phyloP scores from a whole-genome alignment of 2,888 invertebrate genomes.

The Drosophila longiperda region DNA sequence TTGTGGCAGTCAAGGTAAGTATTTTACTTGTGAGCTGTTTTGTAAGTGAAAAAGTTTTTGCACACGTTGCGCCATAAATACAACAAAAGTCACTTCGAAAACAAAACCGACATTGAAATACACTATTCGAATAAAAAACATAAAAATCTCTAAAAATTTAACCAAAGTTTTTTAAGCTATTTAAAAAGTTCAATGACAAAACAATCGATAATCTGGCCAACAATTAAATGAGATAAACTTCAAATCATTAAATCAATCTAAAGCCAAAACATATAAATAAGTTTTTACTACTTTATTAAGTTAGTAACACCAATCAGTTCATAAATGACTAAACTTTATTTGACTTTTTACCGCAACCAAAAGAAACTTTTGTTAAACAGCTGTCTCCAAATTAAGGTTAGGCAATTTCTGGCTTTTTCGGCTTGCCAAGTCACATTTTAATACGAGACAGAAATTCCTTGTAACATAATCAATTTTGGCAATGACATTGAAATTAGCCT shows the following conservation, averaged over 20 bases:
- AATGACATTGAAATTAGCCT: slow-evolving; percentile 41
- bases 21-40: slow-evolving; percentile 68
- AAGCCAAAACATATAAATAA: not conserved
- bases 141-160: too few species aligned
- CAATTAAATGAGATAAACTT: not conserved
- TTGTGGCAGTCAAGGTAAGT: slow-evolving; percentile 71
- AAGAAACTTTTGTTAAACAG: not conserved
- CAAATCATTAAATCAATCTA: not conserved
- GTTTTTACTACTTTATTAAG: not conserved
- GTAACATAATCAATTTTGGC: slow-evolving; percentile 12
- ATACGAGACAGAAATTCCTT: not conserved
- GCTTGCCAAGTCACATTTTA: not conserved
- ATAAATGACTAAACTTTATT: not conserved
- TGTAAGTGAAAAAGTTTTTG: slow-evolving; percentile 75
- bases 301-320: not conserved
- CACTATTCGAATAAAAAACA: slow-evolving; percentile 1
- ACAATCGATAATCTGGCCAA: not conserved
- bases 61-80: slow-evolving; percentile 65
- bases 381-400: slow-evolving; percentile 15
- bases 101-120: slow-evolving; percentile 44
- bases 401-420: slow-evolving; percentile 48
- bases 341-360: not conserved
- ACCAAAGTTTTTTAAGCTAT: not conserved
- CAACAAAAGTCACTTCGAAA: slow-evolving; percentile 16
- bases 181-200: not conserved